Evolutionary conservation across 2,797 vertebrate species (phyloP).

Genomic region (Typhlichthys subterraneus): DNA sequence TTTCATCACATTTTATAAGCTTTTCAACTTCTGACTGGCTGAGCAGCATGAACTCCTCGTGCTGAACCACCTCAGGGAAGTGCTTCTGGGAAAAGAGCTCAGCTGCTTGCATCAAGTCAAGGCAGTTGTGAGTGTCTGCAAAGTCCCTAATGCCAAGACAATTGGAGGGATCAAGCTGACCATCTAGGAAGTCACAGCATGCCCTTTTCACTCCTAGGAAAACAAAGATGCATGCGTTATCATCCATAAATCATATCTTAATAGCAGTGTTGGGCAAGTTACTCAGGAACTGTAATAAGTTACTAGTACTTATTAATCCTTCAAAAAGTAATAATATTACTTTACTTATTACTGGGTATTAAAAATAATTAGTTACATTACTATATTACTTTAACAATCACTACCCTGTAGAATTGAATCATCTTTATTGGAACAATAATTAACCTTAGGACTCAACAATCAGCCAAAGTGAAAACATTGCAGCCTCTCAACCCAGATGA

Average conservation of each 20-base stretch:
- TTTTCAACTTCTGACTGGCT: constrained; percentile 96
- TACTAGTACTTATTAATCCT: too few species aligned
- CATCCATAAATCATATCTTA: constrained; percentile 3
- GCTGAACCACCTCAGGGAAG: constrained; percentile 97
- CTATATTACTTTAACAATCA: too few species aligned
- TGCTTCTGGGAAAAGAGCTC: constrained; percentile 98
- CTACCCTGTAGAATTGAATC: too few species aligned
- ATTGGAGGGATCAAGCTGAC: constrained; percentile 96
- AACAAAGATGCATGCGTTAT: constrained; percentile 37
- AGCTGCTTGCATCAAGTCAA: constrained; percentile 96
- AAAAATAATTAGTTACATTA: too few species aligned
- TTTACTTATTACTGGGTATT: too few species aligned
- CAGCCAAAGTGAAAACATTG: too few species aligned
- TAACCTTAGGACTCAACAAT: too few species aligned
- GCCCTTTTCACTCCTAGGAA: constrained; percentile 94
- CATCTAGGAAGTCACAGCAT: constrained; percentile 97
- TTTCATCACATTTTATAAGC: constrained; percentile 97
- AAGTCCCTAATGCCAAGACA: constrained; percentile 98
- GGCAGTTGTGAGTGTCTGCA: constrained; percentile 96
- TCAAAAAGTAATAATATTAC: too few species aligned
- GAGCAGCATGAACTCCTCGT: constrained; percentile 98
- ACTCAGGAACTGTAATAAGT: too few species aligned
- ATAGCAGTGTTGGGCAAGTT: too few species aligned
- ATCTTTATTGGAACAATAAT: too few species aligned
- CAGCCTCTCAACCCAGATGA: too few species aligned